Base-by-base conservation (phyloP, 1,140 invertebrate species). In the Drosophila burlai region DNA sequence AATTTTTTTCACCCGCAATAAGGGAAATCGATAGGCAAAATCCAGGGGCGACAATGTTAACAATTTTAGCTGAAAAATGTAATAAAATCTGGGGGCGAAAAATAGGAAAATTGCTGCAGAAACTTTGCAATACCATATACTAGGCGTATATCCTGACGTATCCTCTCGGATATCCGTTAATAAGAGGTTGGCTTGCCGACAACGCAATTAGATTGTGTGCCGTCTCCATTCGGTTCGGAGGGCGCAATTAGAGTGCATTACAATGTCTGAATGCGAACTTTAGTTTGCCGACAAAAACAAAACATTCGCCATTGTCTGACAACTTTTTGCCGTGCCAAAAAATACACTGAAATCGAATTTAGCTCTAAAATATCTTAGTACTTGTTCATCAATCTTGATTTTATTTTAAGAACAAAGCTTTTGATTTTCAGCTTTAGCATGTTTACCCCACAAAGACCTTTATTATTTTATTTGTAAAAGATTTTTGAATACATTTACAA, bases 191-290 rank as follows among this genome's bases (percentile, higher is more conserved):
- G 29, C 8, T 18, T 24, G 16, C 63, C 31, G 38, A 43, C 66
- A 59, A 42, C 38, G 38, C 21, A 73, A 71, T 55, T 71, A 36
- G 63, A 45, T 68, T 45, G 7, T 36, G 38, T 34, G 64, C 26
- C 36, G 43, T 21, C 45, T 54, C 38, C 45, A 43, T 49, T 65
- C 61, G 45, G 31, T 45, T 49, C 7, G 42, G 13, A 49, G 58
- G 18, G 43, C 49, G 54, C 81, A 84, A 84, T 84, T 80, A 80
- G 42, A 72, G 49, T 63, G 66, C 77, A 84, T 80, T 84, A 76
- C 65, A 67, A 64, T 63, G 64, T 83, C 24, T 46, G 21, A 75
- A 59, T 62, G 49, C 9, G 57, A 76, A 76, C 47, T 76, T 79
- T 45, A 38, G 60, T 43, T 58, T 54, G 36, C n/a, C 54, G 21